Conservation (phyloP, 2,797 vertebrate species). For the Pogoniulus pusillus region DNA sequence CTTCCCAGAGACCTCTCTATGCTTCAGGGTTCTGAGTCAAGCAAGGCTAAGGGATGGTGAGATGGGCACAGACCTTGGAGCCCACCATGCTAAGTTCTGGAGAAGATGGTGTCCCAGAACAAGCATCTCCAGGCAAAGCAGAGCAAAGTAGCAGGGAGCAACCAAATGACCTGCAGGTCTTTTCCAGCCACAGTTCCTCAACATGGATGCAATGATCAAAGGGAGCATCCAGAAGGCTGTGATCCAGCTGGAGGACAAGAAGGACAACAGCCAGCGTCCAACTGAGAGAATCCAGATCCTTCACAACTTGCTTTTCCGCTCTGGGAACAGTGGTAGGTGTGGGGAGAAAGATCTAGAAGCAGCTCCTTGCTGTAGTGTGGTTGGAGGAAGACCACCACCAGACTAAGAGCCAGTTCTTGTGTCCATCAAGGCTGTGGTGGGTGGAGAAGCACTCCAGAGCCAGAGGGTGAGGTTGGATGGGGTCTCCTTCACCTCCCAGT, state of each 20-base stretch:
- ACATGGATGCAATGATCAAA: slow-evolving; percentile 13
- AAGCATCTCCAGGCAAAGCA: not conserved
- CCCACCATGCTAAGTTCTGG: not conserved
- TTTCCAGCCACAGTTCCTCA: slow-evolving; percentile 17
- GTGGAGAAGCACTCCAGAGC: not conserved
- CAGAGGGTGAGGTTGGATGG: not conserved
- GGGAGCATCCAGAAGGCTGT: slow-evolving; percentile 55
- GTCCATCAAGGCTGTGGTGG: not conserved
- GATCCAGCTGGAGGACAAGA: slow-evolving; percentile 49
- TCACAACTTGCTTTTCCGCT: not conserved
- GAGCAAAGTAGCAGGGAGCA: not conserved
- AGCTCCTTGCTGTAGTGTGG: not conserved
- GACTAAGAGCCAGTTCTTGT: not conserved
- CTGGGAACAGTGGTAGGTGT: not conserved
- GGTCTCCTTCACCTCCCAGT: not conserved
- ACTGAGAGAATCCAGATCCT: slow-evolving; percentile 35
- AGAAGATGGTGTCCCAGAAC: not conserved
- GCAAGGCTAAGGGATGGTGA: not conserved
- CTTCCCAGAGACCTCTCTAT: not conserved
- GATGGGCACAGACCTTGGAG: not conserved
- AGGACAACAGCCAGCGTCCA: slow-evolving; percentile 27
- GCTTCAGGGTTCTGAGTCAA: not conserved
- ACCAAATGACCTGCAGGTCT: not conserved
- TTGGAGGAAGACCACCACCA: not conserved
- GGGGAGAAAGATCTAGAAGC: not conserved